Evolutionary conservation across 2,888 invertebrate genomes (phyloP).

Genomic region (Eristalis arbustorum): DNA sequence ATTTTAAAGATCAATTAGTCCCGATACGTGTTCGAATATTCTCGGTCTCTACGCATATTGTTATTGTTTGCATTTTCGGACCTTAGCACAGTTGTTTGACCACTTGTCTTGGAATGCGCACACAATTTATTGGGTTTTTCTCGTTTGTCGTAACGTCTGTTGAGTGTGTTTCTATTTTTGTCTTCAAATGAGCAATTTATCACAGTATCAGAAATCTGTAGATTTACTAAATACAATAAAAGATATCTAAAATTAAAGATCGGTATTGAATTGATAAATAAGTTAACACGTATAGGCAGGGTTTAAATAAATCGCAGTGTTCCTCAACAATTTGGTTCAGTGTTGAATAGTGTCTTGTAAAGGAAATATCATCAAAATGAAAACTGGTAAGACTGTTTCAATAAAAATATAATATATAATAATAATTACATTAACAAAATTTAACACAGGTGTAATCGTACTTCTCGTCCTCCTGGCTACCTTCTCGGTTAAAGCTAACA

Average conservation of each 20-base stretch:
- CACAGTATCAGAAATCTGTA: neutral
- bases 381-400: neutral
- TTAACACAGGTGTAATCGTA: neutral
- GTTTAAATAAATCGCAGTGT: neutral
- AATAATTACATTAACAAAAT: neutral
- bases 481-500: neutral
- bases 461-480: neutral
- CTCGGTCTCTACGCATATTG: neutral
- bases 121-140: neutral
- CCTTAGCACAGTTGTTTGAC: neutral
- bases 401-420: neutral
- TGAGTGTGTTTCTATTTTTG: neutral
- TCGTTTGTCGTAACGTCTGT: neutral
- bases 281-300: neutral
- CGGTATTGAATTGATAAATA: neutral
- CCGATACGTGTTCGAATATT: neutral
- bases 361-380: neutral
- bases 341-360: neutral
- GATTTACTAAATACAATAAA: neutral
- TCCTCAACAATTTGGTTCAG: neutral
- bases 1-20: neutral
- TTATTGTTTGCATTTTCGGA: neutral
- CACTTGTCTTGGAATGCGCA: neutral
- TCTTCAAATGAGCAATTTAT: neutral
- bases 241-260: neutral